phyloP scores from a whole-genome alignment of 2,888 invertebrate genomes.

The Machimus rusticus region DNA sequence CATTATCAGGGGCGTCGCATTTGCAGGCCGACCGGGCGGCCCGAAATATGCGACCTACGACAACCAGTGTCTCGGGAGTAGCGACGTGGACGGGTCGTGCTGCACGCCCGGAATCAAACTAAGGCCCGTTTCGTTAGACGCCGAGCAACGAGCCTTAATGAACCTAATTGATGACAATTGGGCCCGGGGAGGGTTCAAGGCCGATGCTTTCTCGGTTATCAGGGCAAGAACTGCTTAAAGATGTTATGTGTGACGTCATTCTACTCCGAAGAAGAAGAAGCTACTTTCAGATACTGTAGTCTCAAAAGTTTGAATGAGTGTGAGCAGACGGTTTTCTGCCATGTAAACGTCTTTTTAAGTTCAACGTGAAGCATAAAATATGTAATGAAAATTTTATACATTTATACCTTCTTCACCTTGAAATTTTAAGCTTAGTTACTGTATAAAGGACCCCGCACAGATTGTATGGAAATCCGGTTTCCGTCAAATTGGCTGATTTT shows the following conservation, averaged over 20 bases:
- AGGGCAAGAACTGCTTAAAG: not conserved
- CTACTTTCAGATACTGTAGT: not conserved
- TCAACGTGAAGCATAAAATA: no score
- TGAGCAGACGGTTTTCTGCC: not conserved
- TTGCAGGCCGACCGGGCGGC: not conserved
- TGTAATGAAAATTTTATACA: no score
- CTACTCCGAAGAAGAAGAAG: not conserved
- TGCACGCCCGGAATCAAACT: constrained; percentile 15
- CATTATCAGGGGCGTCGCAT: constrained; percentile 40
- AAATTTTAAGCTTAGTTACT: no score
- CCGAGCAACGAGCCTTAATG: constrained; percentile 11
- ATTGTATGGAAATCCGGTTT: no score
- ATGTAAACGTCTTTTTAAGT: no score
- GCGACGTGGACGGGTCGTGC: not conserved
- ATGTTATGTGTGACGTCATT: not conserved
- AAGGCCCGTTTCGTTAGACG: not conserved
- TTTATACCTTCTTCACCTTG: no score
- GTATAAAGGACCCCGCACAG: no score
- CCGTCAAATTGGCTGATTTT: no score
- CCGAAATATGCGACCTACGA: constrained; percentile 29
- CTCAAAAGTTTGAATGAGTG: not conserved
- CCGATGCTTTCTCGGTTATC: not conserved
- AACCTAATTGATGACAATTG: constrained; percentile 39
- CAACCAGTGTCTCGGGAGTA: not conserved
- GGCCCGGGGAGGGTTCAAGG: not conserved